A percentile compares a stretch with the other conserved stretches of the same genome.
phyloP scores from a whole-genome alignment of 2,113 vertebrate species.

The Irena cyanogastra region DNA sequence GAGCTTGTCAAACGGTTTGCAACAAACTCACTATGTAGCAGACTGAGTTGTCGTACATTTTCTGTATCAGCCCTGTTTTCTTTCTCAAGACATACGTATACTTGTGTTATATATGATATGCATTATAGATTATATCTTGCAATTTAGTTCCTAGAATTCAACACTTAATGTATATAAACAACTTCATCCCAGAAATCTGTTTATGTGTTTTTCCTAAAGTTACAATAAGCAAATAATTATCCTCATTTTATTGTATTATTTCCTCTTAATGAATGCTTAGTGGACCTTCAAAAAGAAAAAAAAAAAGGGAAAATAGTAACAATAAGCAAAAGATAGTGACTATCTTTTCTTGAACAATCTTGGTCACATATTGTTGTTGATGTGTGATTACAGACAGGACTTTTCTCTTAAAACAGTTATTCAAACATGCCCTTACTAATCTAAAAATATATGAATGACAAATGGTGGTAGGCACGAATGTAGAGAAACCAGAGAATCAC shows the following conservation, averaged over 20 bases:
- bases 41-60: neutral
- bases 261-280: neutral
- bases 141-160: neutral
- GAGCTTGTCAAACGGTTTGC: neutral
- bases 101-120: neutral
- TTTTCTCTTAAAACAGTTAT: neutral
- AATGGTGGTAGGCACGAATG: neutral
- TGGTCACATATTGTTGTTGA: fast-evolving
- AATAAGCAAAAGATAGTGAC: neutral
- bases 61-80: neutral
- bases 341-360: neutral
- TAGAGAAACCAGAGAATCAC: neutral
- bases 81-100: neutral
- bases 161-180: neutral
- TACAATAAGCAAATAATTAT: neutral
- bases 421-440: neutral
- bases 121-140: neutral
- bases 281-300: neutral
- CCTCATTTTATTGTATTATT: neutral
- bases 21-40: neutral
- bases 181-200: neutral
- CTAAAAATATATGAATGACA: neutral
- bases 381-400: neutral
- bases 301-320: neutral
- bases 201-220: neutral